Base-by-base conservation (phyloP, 2,797 vertebrate species). In the Spheniscus humboldti region DNA sequence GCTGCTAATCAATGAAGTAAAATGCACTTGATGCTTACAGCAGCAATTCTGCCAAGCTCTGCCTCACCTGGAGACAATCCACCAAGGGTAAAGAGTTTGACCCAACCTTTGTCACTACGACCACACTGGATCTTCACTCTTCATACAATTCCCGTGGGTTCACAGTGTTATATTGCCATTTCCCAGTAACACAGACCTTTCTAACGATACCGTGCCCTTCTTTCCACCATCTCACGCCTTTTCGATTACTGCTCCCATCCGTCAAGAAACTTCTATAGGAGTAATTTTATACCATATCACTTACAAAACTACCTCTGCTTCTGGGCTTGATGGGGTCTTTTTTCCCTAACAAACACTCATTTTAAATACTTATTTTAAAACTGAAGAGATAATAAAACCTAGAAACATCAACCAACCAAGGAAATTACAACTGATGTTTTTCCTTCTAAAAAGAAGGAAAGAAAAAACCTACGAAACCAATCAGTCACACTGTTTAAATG, bases 151-250 rank as follows among this genome's bases (percentile, higher is more conserved):
- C 35, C 48, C 37, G 31, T 1, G 0, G 15, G 31, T 55, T 57
- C 69, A 6, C 8, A 9, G 23, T 1, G 3, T 24, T 28, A 2
- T 5, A 13, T 17, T 33, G 9, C 43, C 33, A 10, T 45, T 57
- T 63, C 71, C 75, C 55, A 33, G 68, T 13, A 48, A 25, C 33
- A 14, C 0, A 1, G 57, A 47, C 71, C n/a, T 52, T 71, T 52
- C 76, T 18, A 45, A 27, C 0, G 2, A 12, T 6, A 3, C 50
- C 0, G 3, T 19, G 30, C 43, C 43, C 50, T 45, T n/a, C 57
- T 18, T 82, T 27, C 37, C 77, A 53, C 45, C 52, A 13, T 2
- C 83, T 57, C 62, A 5, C 1, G 4, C 41, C 45, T 53, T 39
- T 23, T 10, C 45, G 35, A 10, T 27, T 12, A 11, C 63, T 27